Evolutionary conservation across 2,113 vertebrate species (phyloP), one percentile per base, ranked within the genome.

Genomic region (Rattus rattus): DNA sequence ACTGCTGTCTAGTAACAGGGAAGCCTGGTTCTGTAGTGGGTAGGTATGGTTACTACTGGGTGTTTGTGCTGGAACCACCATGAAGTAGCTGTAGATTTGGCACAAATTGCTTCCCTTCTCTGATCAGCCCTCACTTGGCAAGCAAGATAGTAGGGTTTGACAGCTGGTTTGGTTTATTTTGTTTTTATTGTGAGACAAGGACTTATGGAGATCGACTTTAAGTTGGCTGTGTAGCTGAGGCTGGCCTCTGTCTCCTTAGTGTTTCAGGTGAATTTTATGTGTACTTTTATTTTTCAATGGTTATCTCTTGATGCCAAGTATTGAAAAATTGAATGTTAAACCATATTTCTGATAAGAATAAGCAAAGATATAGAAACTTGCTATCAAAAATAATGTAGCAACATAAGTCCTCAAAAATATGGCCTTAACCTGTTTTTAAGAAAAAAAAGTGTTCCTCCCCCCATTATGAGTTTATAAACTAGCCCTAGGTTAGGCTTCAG

Each of bases 371-470:
- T 9, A 91, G 77, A 81, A 14, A 89, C 9, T 95, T 24, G 61
- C 3, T 79, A 12, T 65, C 80, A 26, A 54, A 92, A 75, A 63
- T 96, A 47, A 77, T 22, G 95, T 88, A 90, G 19, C 81, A 88
- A 94, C 16, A 47, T 24, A 93, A 72, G 16, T 91, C 16, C 33
- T 92, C 86, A 95, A 93, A 76, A 87, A 84, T 93, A 86, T 88
- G 28, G 7, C 69, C 49, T 91, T 89, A 79, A 92, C 26, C 49
- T 67, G 39, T 70, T n/a, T 67, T 90, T 80, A 43, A 84, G 81
- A 43, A 7, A 8, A 65, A 65, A 33, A 67, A 67, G 26, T 30
- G 9, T 12, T 14, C 36, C 17, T 2, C 75, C 72, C 52, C 73
- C 83, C 77, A 81, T 87, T 91, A 52, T 86, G 75, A 77, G 39